Evolutionary conservation across 2,888 invertebrate genomes (phyloP).

Genomic region (Ditylenchus weischeri): DNA sequence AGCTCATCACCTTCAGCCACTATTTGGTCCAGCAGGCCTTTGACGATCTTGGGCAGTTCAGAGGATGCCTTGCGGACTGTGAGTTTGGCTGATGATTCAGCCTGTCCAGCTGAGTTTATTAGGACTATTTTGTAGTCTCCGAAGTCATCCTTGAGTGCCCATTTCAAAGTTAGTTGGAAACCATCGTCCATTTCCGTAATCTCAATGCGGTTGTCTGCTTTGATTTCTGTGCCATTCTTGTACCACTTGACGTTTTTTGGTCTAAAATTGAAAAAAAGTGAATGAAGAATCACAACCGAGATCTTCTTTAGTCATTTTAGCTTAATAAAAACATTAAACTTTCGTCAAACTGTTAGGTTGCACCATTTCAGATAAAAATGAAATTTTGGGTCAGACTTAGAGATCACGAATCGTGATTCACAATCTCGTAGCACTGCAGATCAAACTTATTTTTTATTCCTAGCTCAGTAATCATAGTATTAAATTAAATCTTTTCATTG

Average conservation of each 20-base stretch:
- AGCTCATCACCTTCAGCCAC: constrained; percentile 53
- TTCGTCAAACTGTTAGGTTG: too few relatives aligned
- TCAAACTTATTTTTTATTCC: too few relatives aligned
- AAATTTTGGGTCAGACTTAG: too few relatives aligned
- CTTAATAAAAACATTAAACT: too few relatives aligned
- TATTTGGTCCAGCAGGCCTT: constrained; percentile 58
- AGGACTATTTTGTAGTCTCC: constrained; percentile 42
- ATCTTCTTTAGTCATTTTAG: too few relatives aligned
- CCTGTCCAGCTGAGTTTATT: constrained; percentile 50
- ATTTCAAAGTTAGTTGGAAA: constrained; percentile 20
- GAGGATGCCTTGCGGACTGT: constrained; percentile 41
- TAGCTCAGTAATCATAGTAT: too few relatives aligned
- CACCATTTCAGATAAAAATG: too few relatives aligned
- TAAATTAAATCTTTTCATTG: too few relatives aligned
- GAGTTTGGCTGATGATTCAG: constrained; percentile 50
- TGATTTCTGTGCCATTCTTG: constrained; percentile 59
- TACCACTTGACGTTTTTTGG: constrained; percentile 57
- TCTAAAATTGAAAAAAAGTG: constrained; percentile 11
- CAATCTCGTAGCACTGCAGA: too few relatives aligned
- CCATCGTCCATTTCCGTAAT: constrained; percentile 32
- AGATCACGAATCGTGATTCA: too few relatives aligned
- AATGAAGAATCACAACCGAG: too few relatives aligned
- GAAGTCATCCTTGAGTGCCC: constrained; percentile 22
- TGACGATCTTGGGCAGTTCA: constrained; percentile 50
- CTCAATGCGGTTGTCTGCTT: constrained; percentile 47